A percentile compares a stretch with the other conserved stretches of the same genome.
Conservation (phyloP, 2,113 vertebrate genomes). For the Jacana jacana region DNA sequence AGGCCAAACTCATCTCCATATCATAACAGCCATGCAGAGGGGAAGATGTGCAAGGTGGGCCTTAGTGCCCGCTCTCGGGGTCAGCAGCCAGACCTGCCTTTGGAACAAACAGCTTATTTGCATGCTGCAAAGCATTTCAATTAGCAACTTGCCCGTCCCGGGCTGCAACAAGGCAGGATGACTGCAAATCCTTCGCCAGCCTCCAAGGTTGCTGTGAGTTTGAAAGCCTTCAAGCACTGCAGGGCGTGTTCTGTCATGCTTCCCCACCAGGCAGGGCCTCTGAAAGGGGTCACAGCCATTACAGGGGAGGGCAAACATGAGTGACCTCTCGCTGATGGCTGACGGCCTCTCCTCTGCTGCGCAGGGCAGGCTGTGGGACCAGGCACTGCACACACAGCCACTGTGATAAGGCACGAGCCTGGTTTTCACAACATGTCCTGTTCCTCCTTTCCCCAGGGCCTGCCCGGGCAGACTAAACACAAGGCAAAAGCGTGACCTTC, state of each 20-base stretch:
- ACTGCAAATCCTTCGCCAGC: neutral
- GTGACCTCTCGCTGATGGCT: rapidly evolving
- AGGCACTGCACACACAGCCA: rapidly evolving
- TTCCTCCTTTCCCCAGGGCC: neutral
- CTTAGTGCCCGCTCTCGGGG: rapidly evolving
- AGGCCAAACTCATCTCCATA: rapidly evolving
- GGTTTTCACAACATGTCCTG: rapidly evolving
- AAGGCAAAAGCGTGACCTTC: neutral
- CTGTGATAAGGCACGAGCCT: rapidly evolving
- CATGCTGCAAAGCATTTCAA: rapidly evolving
- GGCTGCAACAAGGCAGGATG: neutral
- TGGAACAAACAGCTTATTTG: rapidly evolving
- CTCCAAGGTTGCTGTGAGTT: rapidly evolving
- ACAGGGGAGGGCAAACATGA: neutral
- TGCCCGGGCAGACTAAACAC: rapidly evolving
- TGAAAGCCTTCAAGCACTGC: rapidly evolving
- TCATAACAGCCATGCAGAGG: rapidly evolving
- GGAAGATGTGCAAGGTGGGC: rapidly evolving
- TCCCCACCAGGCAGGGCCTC: neutral
- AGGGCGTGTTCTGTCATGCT: rapidly evolving
- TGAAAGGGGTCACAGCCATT: neutral
- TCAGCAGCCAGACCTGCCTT: rapidly evolving
- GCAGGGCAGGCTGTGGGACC: rapidly evolving
- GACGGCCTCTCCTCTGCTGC: neutral
- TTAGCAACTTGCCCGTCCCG: rapidly evolving